These are phyloP conservation scores for Oryzias dopingdopingensis DNA, from an alignment of 2,797 vertebrate species.

Conservation along the genomic window DNA sequence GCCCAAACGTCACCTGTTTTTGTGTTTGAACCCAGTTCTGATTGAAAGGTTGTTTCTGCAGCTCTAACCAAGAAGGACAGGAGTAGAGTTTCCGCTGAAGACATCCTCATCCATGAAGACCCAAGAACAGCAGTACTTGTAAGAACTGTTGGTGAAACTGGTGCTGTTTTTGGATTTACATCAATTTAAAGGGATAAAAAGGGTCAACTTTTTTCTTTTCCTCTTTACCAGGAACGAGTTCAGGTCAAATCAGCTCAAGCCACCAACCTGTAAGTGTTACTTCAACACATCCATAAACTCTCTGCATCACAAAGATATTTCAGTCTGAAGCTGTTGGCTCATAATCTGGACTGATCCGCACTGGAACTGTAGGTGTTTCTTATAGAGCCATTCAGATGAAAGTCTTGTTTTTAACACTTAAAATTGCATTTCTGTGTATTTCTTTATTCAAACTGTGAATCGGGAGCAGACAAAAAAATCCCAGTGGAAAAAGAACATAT, in stretches of 20 bases:
- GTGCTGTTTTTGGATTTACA: no score
- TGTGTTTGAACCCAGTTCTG: no score
- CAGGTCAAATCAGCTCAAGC: conserved; percentile 87
- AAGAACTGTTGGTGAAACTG: conserved; percentile 35
- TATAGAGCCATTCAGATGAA: no score
- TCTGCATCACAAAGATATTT: neutral
- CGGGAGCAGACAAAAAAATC: no score
- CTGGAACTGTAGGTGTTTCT: no score
- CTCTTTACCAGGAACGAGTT: conserved; percentile 84
- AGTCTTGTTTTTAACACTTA: no score
- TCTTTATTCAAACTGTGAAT: no score
- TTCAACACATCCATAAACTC: neutral
- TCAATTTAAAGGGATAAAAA: no score
- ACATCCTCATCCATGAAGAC: conserved; percentile 81
- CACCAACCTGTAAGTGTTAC: conserved; percentile 86
- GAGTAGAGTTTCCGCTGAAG: conserved; percentile 82
- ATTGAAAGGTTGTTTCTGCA: conserved; percentile 47
- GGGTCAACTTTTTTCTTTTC: neutral
- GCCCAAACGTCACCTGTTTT: neutral
- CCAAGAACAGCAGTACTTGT: conserved; percentile 85
- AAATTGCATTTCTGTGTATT: no score
- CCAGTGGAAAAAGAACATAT: no score
- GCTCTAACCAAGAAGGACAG: conserved; percentile 79
- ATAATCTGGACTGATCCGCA: no score
- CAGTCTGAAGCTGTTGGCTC: neutral